phyloP scores from a whole-genome alignment of 2,888 invertebrate species.

The Ormia ochracea region DNA sequence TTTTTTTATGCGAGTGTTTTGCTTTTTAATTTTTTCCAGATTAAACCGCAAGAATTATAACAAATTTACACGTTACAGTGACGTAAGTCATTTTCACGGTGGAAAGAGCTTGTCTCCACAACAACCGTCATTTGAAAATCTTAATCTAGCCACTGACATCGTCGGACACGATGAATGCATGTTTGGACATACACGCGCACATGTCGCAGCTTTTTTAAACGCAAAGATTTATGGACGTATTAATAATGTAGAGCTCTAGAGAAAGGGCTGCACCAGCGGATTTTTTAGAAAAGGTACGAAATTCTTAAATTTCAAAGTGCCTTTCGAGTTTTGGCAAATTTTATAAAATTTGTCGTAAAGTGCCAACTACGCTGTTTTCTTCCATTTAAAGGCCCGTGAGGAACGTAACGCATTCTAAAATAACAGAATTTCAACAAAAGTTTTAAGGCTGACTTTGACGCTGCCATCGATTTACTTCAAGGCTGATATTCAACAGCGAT shows the following conservation, averaged over 20 bases:
- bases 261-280: too few species aligned
- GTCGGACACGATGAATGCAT: slow-evolving; percentile 62
- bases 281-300: too few species aligned
- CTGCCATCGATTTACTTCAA: slow-evolving; percentile 27
- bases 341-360: too few species aligned
- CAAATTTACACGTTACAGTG: slow-evolving; percentile 74
- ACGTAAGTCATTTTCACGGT: slow-evolving; percentile 70
- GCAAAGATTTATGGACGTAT: too few species aligned
- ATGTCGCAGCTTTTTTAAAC: too few species aligned
- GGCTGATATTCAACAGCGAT: background rate
- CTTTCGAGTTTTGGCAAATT: too few species aligned
- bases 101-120: slow-evolving; percentile 36
- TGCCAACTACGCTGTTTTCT: too few species aligned
- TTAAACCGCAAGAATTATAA: slow-evolving; percentile 73
- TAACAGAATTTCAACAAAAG: slow-evolving; percentile 34
- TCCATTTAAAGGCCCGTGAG: too few species aligned
- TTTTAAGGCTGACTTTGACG: slow-evolving; percentile 18
- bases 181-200: slow-evolving; percentile 73
- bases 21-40: slow-evolving; percentile 20
- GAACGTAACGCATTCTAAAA: too few species aligned
- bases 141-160: slow-evolving; percentile 51
- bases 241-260: too few species aligned
- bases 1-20: slow-evolving; percentile 17
- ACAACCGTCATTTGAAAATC: slow-evolving; percentile 46
- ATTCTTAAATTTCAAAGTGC: too few species aligned